Evolutionary conservation across 2,888 invertebrate species (phyloP).

Genomic region (Phania funesta): DNA sequence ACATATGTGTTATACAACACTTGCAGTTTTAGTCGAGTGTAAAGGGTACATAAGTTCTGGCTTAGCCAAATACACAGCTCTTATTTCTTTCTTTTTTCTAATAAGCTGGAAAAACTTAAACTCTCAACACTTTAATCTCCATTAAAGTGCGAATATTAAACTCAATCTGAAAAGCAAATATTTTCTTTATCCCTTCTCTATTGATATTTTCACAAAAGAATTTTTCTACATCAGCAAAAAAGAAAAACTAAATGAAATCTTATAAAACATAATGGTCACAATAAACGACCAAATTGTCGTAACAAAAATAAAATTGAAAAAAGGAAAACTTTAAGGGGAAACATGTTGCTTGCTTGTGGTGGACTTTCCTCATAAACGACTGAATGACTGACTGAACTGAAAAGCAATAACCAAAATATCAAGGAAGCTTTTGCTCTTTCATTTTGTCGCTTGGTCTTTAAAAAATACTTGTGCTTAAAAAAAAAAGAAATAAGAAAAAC

Average conservation of each 20-base stretch:
- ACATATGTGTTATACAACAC: no score
- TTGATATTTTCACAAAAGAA: constrained; percentile 50
- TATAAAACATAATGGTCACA: constrained; percentile 58
- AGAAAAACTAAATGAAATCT: constrained; percentile 53
- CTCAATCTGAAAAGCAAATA: neutral
- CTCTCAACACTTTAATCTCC: neutral
- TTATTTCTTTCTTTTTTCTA: no score
- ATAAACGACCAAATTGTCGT: constrained; percentile 62
- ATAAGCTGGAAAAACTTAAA: no score
- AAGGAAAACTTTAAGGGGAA: constrained; percentile 15
- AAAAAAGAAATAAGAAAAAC: constrained; percentile 28
- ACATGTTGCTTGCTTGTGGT: constrained; percentile 52
- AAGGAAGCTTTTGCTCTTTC: neutral
- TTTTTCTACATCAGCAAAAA: constrained; percentile 45
- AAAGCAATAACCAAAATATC: constrained; percentile 21
- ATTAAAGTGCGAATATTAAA: neutral
- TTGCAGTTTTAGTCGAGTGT: no score
- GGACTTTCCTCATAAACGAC: constrained; percentile 30
- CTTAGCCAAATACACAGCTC: no score
- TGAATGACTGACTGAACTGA: constrained; percentile 25
- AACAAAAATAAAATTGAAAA: constrained; percentile 6
- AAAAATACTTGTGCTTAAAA: constrained; percentile 18
- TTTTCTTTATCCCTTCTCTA: constrained; percentile 14
- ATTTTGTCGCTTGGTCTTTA: constrained; percentile 9
- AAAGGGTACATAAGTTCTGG: no score